Evolutionary conservation across 2,888 invertebrate species (phyloP).

Genomic region (Archips crataeganus): DNA sequence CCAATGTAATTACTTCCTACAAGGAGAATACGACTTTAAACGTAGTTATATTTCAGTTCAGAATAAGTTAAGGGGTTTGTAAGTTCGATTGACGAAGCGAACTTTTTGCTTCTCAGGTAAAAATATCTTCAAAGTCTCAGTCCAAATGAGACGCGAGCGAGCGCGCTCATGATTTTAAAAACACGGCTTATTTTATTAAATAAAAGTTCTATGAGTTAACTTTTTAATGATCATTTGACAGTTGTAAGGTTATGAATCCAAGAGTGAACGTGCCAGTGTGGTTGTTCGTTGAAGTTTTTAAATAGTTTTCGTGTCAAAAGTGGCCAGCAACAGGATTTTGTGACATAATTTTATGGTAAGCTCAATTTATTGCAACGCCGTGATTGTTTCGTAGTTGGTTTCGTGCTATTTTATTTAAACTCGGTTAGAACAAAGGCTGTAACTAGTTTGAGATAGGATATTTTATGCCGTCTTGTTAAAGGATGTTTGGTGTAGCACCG

Average conservation of each 20-base stretch:
- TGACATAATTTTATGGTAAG: conserved; percentile 63
- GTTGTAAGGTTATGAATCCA: conserved; percentile 32
- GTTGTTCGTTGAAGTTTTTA: conserved; percentile 8
- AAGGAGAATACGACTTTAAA: conserved; percentile 48
- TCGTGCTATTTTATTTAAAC: conserved; percentile 12
- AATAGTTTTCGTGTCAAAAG: conserved; percentile 42
- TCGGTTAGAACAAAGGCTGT: conserved; percentile 41
- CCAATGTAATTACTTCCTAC: conserved; percentile 60
- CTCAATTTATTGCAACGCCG: conserved; percentile 19
- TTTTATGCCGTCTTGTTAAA: conserved; percentile 55
- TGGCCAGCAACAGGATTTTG: conserved; percentile 65
- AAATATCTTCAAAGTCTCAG: conserved; percentile 77
- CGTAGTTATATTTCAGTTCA: rapidly evolving
- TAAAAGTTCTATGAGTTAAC: conserved; percentile 29
- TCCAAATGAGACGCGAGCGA: conserved; percentile 71
- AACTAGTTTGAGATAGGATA: conserved; percentile 70
- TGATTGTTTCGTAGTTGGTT: conserved; percentile 21
- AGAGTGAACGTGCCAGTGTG: conserved; percentile 34
- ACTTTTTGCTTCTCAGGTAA: conserved; percentile 82
- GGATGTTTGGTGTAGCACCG: conserved; percentile 58
- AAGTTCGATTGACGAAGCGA: conserved; percentile 56
- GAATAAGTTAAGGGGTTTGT: conserved; percentile 45
- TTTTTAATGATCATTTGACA: conserved; percentile 26
- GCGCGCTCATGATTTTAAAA: conserved; percentile 51
- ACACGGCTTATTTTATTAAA: conserved; percentile 19